Conservation (phyloP, 2,888 invertebrate species). For the Phlogophora meticulosa region DNA sequence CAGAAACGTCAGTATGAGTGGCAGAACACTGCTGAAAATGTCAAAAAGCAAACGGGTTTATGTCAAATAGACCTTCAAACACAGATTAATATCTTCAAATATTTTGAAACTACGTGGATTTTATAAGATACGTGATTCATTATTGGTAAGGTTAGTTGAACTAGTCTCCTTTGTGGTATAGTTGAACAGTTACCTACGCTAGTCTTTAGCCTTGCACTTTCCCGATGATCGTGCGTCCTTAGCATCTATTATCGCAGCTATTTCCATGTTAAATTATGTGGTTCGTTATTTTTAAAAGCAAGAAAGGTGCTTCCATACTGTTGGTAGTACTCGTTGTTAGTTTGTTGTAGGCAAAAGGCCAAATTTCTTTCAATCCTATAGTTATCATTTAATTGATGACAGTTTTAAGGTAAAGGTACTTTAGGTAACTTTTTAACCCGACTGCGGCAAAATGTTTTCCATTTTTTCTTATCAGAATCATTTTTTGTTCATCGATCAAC, state of each 20-base stretch:
- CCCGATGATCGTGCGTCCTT: constrained; percentile 57
- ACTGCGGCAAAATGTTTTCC: no score
- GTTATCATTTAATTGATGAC: no score
- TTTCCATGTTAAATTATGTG: constrained; percentile 55
- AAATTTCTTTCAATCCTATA: no score
- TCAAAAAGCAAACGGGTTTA: background rate
- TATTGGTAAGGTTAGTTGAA: constrained; percentile 22
- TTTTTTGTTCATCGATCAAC: no score
- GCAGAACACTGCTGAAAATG: background rate
- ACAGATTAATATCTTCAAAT: no score
- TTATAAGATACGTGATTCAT: background rate
- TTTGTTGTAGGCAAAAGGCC: no score
- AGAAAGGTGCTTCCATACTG: constrained; percentile 36
- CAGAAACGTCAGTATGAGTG: background rate
- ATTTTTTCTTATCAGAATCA: no score
- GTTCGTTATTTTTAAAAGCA: constrained; percentile 45
- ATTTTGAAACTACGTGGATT: constrained; percentile 1
- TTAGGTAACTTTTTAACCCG: no score
- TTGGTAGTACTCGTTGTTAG: no score
- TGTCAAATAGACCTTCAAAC: background rate
- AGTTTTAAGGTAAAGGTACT: no score
- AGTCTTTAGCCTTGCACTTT: constrained; percentile 69
- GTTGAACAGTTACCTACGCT: constrained; percentile 24
- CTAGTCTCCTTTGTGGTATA: constrained; percentile 10
- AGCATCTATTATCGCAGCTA: constrained; percentile 58